Evolutionary conservation across 2,797 vertebrate genomes (phyloP).

Genomic region (Lagodon rhomboides): DNA sequence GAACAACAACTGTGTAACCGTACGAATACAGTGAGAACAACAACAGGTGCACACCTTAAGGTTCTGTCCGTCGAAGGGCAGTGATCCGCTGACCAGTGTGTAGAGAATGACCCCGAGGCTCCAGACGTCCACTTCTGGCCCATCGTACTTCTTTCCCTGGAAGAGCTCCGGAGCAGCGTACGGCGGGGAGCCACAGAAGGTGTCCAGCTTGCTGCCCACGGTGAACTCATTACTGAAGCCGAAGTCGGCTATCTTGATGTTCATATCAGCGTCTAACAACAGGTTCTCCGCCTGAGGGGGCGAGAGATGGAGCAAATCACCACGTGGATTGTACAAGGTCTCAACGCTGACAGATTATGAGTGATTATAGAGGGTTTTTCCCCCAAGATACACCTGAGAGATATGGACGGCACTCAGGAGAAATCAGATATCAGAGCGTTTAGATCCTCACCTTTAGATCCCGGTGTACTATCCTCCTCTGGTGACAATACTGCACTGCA

Average conservation of each 20-base stretch:
- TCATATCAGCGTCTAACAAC: constrained; percentile 98
- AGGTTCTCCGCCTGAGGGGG: constrained; percentile 95
- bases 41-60: constrained; percentile 88
- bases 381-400: background rate
- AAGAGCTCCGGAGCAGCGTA: constrained; percentile 99
- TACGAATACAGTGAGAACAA: background rate
- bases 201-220: constrained; percentile 97
- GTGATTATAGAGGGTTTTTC: background rate
- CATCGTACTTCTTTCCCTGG: constrained; percentile 99
- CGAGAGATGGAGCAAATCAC: constrained; percentile 5
- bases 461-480: constrained; percentile 96
- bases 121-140: constrained; percentile 99
- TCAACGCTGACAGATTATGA: background rate
- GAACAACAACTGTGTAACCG: background rate
- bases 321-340: background rate
- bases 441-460: constrained; percentile 91
- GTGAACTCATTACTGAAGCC: constrained; percentile 99
- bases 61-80: constrained; percentile 98
- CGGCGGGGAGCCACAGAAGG: constrained; percentile 97
- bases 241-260: constrained; percentile 99
- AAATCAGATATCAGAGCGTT: constrained; percentile 24
- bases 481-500: constrained; percentile 97
- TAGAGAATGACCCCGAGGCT: constrained; percentile 99
- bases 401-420: background rate
- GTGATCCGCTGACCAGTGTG: constrained; percentile 97